Conservation (phyloP, 1,140 invertebrate species). For the Wasmannia auropunctata region DNA sequence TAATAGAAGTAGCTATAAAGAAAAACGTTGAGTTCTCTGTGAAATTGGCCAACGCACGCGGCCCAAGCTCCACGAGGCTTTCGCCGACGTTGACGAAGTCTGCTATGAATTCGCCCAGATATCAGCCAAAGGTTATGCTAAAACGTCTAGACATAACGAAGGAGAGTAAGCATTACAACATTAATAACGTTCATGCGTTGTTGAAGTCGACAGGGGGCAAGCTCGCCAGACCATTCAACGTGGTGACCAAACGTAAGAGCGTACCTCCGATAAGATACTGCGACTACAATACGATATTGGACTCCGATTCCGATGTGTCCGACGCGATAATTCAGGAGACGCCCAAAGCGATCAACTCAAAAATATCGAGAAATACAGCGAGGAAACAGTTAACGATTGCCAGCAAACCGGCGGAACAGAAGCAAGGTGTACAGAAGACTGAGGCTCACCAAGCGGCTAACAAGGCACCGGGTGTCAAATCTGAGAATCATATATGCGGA, state of each 20-base stretch:
- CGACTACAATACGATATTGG: slow-evolving; percentile 72
- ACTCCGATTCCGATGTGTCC: slow-evolving; percentile 53
- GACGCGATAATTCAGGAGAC: neutral
- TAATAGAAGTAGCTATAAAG: slow-evolving; percentile 80
- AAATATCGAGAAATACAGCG: neutral
- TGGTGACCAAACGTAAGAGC: slow-evolving; percentile 75
- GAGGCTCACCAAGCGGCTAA: neutral
- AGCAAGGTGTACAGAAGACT: neutral
- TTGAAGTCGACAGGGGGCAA: slow-evolving; percentile 4
- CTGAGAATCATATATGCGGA: slow-evolving; percentile 77
- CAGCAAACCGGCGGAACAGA: neutral
- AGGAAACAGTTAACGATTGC: neutral
- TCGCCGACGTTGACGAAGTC: slow-evolving; percentile 75
- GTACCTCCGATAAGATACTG: slow-evolving; percentile 67
- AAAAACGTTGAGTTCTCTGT: slow-evolving; percentile 79
- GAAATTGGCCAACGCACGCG: neutral
- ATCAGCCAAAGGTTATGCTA: slow-evolving; percentile 80
- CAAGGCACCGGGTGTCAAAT: neutral
- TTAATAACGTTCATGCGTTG: slow-evolving; percentile 68
- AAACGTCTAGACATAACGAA: slow-evolving; percentile 73
- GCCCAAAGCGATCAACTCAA: neutral
- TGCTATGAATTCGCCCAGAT: slow-evolving; percentile 74
- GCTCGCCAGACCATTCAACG: slow-evolving; percentile 46
- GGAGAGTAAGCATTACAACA: slow-evolving; percentile 64
- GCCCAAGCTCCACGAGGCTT: slow-evolving; percentile 54